Evolutionary conservation across 2,797 vertebrate species (phyloP).

Genomic region (Falco columbarius): DNA sequence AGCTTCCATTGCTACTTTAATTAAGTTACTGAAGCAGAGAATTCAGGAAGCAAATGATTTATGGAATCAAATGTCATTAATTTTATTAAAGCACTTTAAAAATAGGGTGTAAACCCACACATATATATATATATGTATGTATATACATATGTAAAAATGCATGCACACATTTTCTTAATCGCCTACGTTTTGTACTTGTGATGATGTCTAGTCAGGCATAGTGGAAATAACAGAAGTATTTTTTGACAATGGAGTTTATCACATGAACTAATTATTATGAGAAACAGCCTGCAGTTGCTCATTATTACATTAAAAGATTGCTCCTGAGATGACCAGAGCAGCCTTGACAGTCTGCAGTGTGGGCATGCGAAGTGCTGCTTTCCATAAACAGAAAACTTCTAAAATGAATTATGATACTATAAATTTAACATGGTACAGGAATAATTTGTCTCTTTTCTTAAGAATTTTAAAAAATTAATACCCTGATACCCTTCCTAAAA

Average conservation of each 20-base stretch:
- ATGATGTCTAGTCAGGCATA: neutral
- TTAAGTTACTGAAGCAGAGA: neutral
- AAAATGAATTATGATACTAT: neutral
- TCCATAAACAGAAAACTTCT: neutral
- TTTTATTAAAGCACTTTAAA: neutral
- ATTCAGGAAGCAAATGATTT: neutral
- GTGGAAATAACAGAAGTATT: neutral
- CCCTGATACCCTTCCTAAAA: neutral
- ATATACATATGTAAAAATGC: neutral
- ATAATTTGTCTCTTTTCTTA: neutral
- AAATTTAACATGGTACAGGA: neutral
- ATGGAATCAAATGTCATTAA: neutral
- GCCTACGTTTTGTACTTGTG: neutral
- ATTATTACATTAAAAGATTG: neutral
- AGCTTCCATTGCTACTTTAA: neutral
- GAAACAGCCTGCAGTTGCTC: neutral
- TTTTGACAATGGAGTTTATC: neutral
- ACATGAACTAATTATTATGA: neutral
- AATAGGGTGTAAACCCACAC: neutral
- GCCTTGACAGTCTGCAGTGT: neutral
- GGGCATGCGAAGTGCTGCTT: neutral
- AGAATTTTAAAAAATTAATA: neutral
- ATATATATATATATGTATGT: rapidly evolving
- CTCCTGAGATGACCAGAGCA: neutral
- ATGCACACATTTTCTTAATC: neutral